Evolutionary conservation across 2,113 vertebrate species (phyloP).

Genomic region (Callopanchax toddi): DNA sequence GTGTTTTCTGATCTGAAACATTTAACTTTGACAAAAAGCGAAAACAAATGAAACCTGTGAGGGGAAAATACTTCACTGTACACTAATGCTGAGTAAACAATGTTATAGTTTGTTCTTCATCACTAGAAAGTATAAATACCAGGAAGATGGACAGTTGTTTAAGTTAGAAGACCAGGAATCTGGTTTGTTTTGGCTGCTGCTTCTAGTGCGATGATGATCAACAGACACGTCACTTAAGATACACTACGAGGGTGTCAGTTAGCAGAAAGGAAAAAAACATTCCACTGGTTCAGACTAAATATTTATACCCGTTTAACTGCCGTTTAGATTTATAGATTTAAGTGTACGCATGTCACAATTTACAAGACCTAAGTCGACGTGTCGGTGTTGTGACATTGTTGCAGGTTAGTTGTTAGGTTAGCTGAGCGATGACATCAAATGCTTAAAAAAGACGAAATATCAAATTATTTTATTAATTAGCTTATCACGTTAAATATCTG

Average conservation of each 20-base stretch:
- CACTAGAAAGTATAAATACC: slow-evolving; percentile 14
- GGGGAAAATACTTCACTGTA: no score
- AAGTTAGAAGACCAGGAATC: slow-evolving; percentile 28
- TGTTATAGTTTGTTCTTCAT: not conserved
- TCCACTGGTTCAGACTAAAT: slow-evolving; percentile 33
- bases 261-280: slow-evolving; percentile 21
- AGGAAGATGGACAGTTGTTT: slow-evolving; percentile 27
- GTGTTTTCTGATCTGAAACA: no score
- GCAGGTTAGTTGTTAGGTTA: no score
- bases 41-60: no score
- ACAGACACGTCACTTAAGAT: not conserved
- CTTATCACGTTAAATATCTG: no score
- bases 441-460: no score
- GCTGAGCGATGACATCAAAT: no score
- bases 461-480: no score
- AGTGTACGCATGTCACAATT: not conserved
- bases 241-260: not conserved
- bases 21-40: not conserved
- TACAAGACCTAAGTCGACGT: not conserved
- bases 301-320: slow-evolving; percentile 5
- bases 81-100: no score
- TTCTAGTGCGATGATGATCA: slow-evolving; percentile 14
- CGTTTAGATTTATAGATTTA: slow-evolving; percentile 8
- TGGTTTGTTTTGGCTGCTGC: slow-evolving; percentile 42
- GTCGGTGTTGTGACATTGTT: no score